These are phyloP conservation scores for Ptyas mucosa DNA, from an alignment of 2,113 vertebrate species.

Conservation along the genomic window DNA sequence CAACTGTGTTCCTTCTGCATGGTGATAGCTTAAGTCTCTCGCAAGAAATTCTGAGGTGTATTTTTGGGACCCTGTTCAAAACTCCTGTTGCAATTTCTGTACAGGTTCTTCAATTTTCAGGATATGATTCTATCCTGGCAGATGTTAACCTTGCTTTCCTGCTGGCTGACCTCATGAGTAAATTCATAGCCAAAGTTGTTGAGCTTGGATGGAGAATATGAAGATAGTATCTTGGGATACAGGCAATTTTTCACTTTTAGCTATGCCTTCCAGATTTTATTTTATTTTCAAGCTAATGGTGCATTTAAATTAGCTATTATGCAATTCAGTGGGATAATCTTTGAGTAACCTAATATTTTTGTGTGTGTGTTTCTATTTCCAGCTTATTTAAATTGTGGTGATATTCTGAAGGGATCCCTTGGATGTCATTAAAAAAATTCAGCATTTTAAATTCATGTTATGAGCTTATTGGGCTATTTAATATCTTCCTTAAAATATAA, in stretches of 20 bases:
- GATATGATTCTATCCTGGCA: not conserved
- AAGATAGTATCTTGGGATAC: not conserved
- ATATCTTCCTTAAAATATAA: conserved; percentile 42
- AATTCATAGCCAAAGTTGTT: not conserved
- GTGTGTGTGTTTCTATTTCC: not conserved
- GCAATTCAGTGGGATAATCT: not conserved
- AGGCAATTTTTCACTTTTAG: not conserved
- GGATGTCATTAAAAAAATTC: conserved; percentile 1
- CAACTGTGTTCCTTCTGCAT: not conserved
- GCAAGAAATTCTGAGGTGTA: not conserved
- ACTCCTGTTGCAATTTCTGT: not conserved
- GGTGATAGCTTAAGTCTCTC: too few relatives aligned
- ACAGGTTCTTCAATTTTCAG: not conserved
- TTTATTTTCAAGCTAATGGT: not conserved
- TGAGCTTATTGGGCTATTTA: conserved; percentile 21
- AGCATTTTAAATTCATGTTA: conserved; percentile 40
- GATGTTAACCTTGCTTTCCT: not conserved
- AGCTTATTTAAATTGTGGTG: conserved; percentile 9
- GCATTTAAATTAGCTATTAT: not conserved
- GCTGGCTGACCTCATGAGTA: not conserved
- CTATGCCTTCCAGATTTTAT: not conserved
- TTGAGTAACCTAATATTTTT: not conserved
- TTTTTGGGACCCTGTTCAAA: not conserved
- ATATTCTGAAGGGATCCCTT: conserved; percentile 29
- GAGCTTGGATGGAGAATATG: not conserved